A percentile compares a stretch with the other conserved stretches of the same genome.
Conservation (phyloP, 2,113 vertebrate species). For the Ageneiosus marmoratus region DNA sequence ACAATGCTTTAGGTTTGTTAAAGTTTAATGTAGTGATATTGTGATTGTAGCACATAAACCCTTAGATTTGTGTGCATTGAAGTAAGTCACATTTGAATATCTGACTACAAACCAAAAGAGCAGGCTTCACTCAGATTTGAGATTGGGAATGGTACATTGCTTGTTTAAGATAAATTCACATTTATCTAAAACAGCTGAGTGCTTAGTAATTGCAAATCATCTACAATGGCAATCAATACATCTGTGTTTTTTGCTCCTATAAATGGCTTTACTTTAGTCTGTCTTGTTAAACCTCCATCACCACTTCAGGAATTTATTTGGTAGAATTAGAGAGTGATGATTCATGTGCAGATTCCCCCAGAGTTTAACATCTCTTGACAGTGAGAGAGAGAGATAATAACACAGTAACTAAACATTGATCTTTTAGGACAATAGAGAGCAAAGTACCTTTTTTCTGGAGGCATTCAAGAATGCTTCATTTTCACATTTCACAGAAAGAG, state of each 20-base stretch:
- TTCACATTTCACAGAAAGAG: not conserved
- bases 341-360: not conserved
- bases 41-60: not conserved
- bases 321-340: not conserved
- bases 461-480: not conserved
- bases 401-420: not conserved
- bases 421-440: not conserved
- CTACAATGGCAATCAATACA: not conserved
- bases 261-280: not conserved
- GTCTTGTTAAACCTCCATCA: not conserved
- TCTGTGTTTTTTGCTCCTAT: not conserved
- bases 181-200: not conserved
- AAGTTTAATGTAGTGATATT: not conserved
- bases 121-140: not conserved
- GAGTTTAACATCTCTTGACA: not conserved
- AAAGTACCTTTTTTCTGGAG: not conserved
- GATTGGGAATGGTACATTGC: not conserved
- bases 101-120: not conserved
- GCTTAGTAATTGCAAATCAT: not conserved
- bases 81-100: not conserved
- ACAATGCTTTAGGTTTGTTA: not conserved
- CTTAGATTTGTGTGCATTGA: not conserved
- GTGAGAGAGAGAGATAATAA: not conserved
- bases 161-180: not conserved
- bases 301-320: constrained; percentile 2